These are phyloP conservation scores for Rhyacophila evoluta DNA, from an alignment of 2,888 invertebrate genomes.

Conservation along the genomic window DNA sequence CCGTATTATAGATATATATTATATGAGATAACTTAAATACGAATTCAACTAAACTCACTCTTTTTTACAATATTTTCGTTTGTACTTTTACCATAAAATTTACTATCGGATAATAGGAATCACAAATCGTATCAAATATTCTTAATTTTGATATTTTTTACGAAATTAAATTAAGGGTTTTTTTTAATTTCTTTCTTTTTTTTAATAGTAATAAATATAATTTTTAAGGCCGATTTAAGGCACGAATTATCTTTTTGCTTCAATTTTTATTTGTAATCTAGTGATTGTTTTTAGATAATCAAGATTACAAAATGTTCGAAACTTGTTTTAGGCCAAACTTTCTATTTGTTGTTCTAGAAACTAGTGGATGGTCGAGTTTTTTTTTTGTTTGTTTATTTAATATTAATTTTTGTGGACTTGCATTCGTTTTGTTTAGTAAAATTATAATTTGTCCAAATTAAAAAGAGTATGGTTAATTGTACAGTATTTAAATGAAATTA, in stretches of 20 bases:
- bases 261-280: constrained; percentile 33
- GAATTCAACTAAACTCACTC: constrained; percentile 32
- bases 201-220: constrained; percentile 54
- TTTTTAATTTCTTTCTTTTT: constrained; percentile 59
- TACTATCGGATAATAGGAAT: constrained; percentile 55
- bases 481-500: constrained; percentile 68
- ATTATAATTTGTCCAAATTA: constrained; percentile 66
- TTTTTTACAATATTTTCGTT: constrained; percentile 38
- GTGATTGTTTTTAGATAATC: constrained; percentile 33
- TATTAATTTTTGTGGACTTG: constrained; percentile 45
- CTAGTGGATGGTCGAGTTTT: constrained; percentile 44
- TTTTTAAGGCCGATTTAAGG: constrained; percentile 72
- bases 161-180: constrained; percentile 57
- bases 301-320: constrained; percentile 44
- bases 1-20: constrained; percentile 27
- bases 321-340: constrained; percentile 52
- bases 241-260: constrained; percentile 40
- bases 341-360: constrained; percentile 48
- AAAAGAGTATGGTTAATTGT: constrained; percentile 59
- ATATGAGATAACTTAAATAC: constrained; percentile 35
- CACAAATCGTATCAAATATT: constrained; percentile 62
- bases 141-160: constrained; percentile 57
- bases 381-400: constrained; percentile 36
- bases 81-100: constrained; percentile 47
- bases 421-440: constrained; percentile 46